Percentiles rank a stretch among this genome's conserved stretches.
Conservation (phyloP, 2,888 invertebrate species). For the Scaptomyza flava region DNA sequence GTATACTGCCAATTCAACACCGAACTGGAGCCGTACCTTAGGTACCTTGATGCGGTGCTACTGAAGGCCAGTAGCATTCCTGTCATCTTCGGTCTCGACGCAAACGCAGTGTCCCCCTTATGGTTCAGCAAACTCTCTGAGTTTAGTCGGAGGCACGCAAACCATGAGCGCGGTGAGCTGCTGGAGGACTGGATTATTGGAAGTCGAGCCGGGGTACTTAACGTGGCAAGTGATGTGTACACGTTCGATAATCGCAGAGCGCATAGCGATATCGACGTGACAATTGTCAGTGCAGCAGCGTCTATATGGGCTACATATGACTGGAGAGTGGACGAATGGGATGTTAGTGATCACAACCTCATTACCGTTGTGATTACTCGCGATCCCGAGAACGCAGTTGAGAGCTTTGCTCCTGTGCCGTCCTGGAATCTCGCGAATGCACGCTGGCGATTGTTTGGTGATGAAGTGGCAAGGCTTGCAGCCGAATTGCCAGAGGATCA, state of each 20-base stretch:
- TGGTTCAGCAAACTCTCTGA: slow-evolving; percentile 1
- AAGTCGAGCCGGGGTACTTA: too few species aligned
- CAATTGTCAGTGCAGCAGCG: neutral
- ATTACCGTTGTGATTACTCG: slow-evolving; percentile 2
- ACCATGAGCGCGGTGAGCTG: neutral
- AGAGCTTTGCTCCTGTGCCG: slow-evolving; percentile 30
- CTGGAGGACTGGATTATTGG: too few species aligned
- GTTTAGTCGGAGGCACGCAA: neutral
- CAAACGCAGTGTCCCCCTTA: neutral
- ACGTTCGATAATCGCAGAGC: neutral
- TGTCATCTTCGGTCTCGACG: neutral
- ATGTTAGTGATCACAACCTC: neutral
- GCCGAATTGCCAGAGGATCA: slow-evolving; percentile 1
- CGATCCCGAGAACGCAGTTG: slow-evolving; percentile 12
- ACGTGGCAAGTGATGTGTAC: neutral
- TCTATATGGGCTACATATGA: neutral
- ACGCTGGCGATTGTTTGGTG: slow-evolving; percentile 19
- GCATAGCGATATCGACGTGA: neutral
- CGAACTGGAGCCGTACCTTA: neutral
- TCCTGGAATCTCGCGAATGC: slow-evolving; percentile 20
- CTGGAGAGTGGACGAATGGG: neutral
- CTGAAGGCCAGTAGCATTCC: neutral
- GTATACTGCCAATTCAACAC: neutral
- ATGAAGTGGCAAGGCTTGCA: slow-evolving; percentile 6
- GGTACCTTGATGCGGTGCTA: neutral